Percentiles rank a stretch among this genome's conserved stretches.
Evolutionary conservation across 2,888 invertebrate genomes (phyloP).

Genomic region (Strigamia transsilvanica): DNA sequence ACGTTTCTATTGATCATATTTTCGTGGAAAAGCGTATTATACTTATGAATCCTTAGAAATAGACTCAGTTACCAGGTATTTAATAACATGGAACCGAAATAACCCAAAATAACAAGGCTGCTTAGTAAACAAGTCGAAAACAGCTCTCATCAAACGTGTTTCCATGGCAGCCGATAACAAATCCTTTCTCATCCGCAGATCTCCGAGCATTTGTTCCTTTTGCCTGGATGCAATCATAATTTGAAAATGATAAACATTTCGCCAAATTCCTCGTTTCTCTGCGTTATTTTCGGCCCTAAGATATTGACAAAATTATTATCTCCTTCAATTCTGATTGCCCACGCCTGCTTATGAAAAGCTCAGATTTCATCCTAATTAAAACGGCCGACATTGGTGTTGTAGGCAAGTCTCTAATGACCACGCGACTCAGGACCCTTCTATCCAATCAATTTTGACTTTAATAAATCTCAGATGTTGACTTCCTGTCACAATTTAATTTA

Average conservation of each 20-base stretch:
- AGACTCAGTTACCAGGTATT: background rate
- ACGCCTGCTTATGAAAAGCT: slow-evolving; percentile 51
- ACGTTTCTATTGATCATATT: background rate
- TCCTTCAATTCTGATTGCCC: slow-evolving; percentile 50
- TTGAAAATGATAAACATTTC: slow-evolving; percentile 28
- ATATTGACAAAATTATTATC: slow-evolving; percentile 39
- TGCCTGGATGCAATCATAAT: slow-evolving; percentile 33
- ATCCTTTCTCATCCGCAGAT: background rate
- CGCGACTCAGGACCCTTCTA: slow-evolving; percentile 14
- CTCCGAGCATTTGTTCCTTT: background rate
- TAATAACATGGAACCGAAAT: slow-evolving; percentile 8
- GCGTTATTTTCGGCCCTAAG: background rate
- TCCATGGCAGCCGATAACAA: slow-evolving; percentile 28
- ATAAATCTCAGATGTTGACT: slow-evolving; percentile 44
- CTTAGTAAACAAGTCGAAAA: slow-evolving; percentile 23
- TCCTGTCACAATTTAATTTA: slow-evolving; percentile 44
- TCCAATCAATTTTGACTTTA: slow-evolving; percentile 39
- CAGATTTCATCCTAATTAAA: slow-evolving; percentile 52
- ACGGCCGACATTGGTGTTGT: slow-evolving; percentile 44
- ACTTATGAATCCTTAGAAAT: background rate
- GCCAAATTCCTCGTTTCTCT: background rate
- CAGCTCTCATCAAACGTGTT: slow-evolving; percentile 17
- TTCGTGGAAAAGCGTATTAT: too few species aligned
- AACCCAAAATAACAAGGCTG: slow-evolving; percentile 6
- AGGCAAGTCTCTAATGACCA: slow-evolving; percentile 49